Evolutionary conservation across 1,140 invertebrate species (phyloP).

Genomic region (Apis laboriosa): DNA sequence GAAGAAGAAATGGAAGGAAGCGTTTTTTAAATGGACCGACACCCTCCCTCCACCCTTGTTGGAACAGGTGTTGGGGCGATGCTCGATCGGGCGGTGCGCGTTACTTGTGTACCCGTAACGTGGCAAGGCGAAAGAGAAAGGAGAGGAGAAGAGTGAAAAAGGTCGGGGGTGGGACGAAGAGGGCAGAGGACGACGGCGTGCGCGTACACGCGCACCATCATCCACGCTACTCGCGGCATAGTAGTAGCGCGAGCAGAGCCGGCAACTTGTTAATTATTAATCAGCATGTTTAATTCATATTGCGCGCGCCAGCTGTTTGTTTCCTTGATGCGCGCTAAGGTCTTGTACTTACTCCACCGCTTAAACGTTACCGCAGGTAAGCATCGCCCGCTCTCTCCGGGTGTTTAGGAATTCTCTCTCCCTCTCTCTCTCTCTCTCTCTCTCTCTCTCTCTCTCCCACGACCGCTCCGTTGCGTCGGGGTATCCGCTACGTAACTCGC

Average conservation of each 20-base stretch:
- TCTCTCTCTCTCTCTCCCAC: constrained; percentile 41
- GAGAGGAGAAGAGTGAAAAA: background rate
- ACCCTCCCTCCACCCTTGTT: background rate
- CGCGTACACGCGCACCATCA: constrained; percentile 51
- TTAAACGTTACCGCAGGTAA: constrained; percentile 69
- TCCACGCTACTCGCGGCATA: constrained; percentile 42
- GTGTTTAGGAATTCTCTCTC: constrained; percentile 61
- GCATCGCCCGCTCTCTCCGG: constrained; percentile 59
- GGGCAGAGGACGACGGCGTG: background rate
- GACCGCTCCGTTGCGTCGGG: constrained; percentile 37
- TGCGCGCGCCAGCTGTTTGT: constrained; percentile 77
- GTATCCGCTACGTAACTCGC: constrained; percentile 50
- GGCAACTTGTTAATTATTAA: constrained; percentile 79
- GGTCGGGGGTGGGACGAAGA: constrained; percentile 16
- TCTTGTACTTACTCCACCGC: constrained; percentile 69
- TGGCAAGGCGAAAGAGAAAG: background rate
- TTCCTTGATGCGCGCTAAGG: constrained; percentile 77
- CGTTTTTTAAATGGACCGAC: constrained; percentile 38
- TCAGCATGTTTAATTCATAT: constrained; percentile 80
- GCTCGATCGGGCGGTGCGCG: constrained; percentile 52
- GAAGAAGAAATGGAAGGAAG: background rate
- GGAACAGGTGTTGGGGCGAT: constrained; percentile 45
- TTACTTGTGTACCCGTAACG: constrained; percentile 32
- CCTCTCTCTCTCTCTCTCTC: constrained; percentile 19
- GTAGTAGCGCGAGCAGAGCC: constrained; percentile 48